Evolutionary conservation across 2,113 vertebrate species (phyloP), one percentile per base, ranked within the genome.

Genomic region (Dendropsophus ebraccatus): DNA sequence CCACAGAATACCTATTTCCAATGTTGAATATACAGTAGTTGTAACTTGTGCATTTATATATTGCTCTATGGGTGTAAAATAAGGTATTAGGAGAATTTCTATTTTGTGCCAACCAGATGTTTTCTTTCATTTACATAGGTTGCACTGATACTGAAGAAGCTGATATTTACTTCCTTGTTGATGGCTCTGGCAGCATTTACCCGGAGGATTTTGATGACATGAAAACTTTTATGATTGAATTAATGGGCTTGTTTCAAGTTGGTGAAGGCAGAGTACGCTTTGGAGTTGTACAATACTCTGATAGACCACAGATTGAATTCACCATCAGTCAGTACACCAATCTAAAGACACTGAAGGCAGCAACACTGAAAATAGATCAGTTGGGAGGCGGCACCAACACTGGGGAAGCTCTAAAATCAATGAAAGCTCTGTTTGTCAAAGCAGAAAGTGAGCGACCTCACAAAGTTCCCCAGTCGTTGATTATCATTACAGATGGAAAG

Each of bases 91-190:
- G n/a, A n/a, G n/a, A n/a, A 11, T 49, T 49, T 49, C 47, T 49
- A 13, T 49, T 13, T 4, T 62, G 6, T 58, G 6, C 13, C 14
- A n/a, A n/a, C n/a, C n/a, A n/a, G 25, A 32, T 19, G 30, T 69
- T 69, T 1, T 23, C 19, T 69, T 69, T 11, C 75, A 50, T 0
- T 41, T 23, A 30, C 54, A 74, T 89, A 97, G 96, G 90, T 10
- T 98, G 96, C 17, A 4, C 87, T 12, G 88, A 95, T 14, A 93
- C 93, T 0, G 92, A 96, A 77, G 94, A 96, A 91, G 96, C 95
- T 0, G 97, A 96, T 47, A 96, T 97, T 75, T 97, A 94, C 91
- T 98, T 97, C 89, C 90, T 97, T 11, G 91, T 97, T 1, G 96
- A 96, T 89, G 92, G 95, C 0, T 97, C 96, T 0, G 92, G 91